Conservation (phyloP, 1,140 invertebrate species). For the Neotoxoptera formosana region DNA sequence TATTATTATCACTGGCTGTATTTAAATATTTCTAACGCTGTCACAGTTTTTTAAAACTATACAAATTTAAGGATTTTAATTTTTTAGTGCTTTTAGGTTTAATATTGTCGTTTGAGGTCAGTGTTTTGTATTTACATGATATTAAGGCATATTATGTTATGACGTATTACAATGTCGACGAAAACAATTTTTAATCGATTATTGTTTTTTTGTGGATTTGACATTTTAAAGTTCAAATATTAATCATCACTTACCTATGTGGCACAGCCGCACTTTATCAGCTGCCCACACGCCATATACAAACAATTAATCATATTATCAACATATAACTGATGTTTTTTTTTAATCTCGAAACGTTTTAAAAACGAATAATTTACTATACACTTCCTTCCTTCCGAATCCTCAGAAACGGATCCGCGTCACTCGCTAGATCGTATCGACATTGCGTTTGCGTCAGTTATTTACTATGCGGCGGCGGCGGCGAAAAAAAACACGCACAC, state of each 20-base stretch:
- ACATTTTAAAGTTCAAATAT: background rate
- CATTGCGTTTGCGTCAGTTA: background rate
- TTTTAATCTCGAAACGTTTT: background rate
- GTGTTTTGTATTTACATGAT: background rate
- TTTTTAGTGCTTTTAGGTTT: background rate
- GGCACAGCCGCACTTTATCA: too few relatives aligned
- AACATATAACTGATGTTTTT: background rate
- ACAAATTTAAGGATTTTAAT: too few relatives aligned
- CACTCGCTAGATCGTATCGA: background rate
- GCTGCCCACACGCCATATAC: background rate
- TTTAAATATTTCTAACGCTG: too few relatives aligned
- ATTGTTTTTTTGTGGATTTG: background rate
- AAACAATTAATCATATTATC: background rate
- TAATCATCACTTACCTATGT: background rate
- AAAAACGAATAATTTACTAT: background rate
- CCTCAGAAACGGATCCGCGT: background rate
- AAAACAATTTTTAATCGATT: background rate
- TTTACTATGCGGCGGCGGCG: background rate
- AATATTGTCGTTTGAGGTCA: background rate
- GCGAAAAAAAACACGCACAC: background rate
- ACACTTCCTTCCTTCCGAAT: slow-evolving; percentile 43
- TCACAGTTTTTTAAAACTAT: too few relatives aligned
- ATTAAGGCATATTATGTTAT: too few relatives aligned
- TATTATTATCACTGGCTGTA: too few relatives aligned
- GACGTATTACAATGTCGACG: background rate